Base-by-base conservation (phyloP, 53 echinoderm and acorn worm species). In the Arbacia lixula region DNA sequence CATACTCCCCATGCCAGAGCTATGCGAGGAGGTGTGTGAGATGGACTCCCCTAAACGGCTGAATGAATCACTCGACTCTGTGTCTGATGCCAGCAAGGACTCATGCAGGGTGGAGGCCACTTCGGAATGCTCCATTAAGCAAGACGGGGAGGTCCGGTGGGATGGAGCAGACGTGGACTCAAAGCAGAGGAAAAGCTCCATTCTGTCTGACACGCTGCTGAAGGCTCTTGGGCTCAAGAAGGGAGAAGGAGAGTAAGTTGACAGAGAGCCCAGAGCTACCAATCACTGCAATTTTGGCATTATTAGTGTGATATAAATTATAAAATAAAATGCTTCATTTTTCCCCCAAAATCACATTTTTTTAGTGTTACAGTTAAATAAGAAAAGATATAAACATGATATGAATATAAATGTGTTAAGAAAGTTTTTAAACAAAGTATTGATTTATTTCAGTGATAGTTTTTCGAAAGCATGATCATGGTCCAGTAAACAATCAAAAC, bases 1-100 rank as follows among this genome's bases (percentile, higher is more conserved):
- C 24, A 63, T 76, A 17, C 85, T 89, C 40, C 89, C 67, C 17
- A 92, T 98, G 94, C 99, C 99, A 17, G 88, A 92, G 55, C 74
- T 98, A 39, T 80, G 88, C 0, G 99, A 98, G 62, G 94, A 98
- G 42, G 86, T 77, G 19, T 65, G 53, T 26, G 71, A 85, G 89
- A 93, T 20, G 8, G 8, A 46, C 29, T 40, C 39, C 80, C 32
- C 30, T 63, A 26, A 57, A 40, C 36, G 82, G 26, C 36, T 42
- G 49, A 57, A 55, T 84, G 62, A 38, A 34, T 12, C 36, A 24
- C 33, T 56, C 11, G 21, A 75, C 51, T 43, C 54, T 0, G 21
- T 65, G 1, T 2, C 14, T 0, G 58, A 71, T 17, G 30, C 14
- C 3, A 26, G 25, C 34, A 85, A 38, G 1, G 71, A 65, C 27